These are phyloP conservation scores for Noctilio leporinus DNA, from an alignment of 2,113 vertebrate species.

Conservation along the genomic window DNA sequence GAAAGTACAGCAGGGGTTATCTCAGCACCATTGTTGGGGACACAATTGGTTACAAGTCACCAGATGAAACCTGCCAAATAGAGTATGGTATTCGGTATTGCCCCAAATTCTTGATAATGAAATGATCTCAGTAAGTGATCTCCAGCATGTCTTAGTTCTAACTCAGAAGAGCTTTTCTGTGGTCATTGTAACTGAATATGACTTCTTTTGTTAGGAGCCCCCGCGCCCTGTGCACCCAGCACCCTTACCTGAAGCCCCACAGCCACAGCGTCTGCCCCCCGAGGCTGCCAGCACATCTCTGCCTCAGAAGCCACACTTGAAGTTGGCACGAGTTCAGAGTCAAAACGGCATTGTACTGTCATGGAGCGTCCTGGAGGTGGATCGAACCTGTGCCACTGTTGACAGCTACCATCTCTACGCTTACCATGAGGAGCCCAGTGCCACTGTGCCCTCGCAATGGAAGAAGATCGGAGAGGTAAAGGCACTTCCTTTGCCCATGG, in stretches of 20 bases:
- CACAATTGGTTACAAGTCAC: not conserved
- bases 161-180: not conserved
- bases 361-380: slow-evolving; percentile 94
- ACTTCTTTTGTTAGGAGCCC: slow-evolving; percentile 74
- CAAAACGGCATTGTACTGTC: slow-evolving; percentile 97
- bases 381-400: slow-evolving; percentile 90
- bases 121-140: not conserved
- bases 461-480: slow-evolving; percentile 99
- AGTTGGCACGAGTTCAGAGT: slow-evolving; percentile 91
- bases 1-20: not conserved
- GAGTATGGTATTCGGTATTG: not conserved
- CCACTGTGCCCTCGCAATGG: slow-evolving; percentile 88
- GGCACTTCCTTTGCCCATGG: slow-evolving; percentile 96
- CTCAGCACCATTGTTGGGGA: not conserved
- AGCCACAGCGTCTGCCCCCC: slow-evolving; percentile 86
- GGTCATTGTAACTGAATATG: not conserved
- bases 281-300: slow-evolving; percentile 88
- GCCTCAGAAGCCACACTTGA: slow-evolving; percentile 87
- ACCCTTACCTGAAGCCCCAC: slow-evolving; percentile 83
- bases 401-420: slow-evolving; percentile 99
- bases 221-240: slow-evolving; percentile 81
- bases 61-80: not conserved
- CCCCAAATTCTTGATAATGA: not conserved
- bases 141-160: not conserved
- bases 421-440: slow-evolving; percentile 85